Evolutionary conservation across 2,113 vertebrate genomes (phyloP).

Genomic region (Otocyon megalotis): DNA sequence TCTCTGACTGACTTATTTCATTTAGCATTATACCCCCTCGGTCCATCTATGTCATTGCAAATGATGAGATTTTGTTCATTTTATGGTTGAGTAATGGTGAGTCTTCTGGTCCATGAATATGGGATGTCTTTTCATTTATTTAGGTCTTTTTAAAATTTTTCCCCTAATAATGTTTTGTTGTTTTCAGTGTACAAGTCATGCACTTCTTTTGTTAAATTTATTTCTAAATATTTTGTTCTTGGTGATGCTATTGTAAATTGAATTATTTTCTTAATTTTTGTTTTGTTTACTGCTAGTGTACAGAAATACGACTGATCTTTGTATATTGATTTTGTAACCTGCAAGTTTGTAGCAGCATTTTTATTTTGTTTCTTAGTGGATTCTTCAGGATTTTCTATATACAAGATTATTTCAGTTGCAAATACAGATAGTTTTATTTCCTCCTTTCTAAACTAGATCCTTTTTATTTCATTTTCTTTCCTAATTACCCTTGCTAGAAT

Average conservation of each 20-base stretch:
- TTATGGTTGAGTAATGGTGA: not conserved
- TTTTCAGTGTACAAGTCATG: not conserved
- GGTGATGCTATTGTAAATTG: not conserved
- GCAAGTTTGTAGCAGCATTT: not conserved
- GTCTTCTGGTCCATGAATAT: not conserved
- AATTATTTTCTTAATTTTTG: not conserved
- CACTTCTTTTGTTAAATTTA: not conserved
- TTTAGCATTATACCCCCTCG: not conserved
- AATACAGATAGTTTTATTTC: not conserved
- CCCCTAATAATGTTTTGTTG: not conserved
- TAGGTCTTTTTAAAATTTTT: not conserved
- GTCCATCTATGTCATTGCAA: not conserved
- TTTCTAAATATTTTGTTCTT: not conserved
- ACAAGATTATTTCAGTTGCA: not conserved
- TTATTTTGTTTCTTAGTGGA: not conserved
- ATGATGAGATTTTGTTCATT: not conserved
- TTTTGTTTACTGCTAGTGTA: not conserved
- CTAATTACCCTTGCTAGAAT: not conserved
- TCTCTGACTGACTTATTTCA: not conserved
- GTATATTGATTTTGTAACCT: not conserved
- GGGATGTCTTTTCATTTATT: not conserved
- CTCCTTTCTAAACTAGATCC: not conserved
- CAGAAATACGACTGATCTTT: not conserved
- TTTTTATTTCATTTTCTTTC: not conserved
- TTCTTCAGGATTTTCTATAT: not conserved